These are phyloP conservation scores for Podargus strigoides DNA, from an alignment of 2,797 vertebrate genomes.

Conservation along the genomic window DNA sequence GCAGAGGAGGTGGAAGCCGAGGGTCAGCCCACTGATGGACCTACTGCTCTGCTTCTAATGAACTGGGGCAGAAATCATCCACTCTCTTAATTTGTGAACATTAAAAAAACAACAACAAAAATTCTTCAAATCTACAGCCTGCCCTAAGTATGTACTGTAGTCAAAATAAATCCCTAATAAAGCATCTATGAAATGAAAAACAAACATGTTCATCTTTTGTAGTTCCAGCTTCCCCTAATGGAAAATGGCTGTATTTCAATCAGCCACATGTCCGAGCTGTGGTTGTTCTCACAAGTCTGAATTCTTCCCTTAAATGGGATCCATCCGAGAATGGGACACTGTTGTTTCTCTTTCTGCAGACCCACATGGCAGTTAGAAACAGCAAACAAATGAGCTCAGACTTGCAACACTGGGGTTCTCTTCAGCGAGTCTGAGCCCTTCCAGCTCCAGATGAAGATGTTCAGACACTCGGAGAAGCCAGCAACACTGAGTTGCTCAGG, in stretches of 20 bases:
- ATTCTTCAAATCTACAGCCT: neutral
- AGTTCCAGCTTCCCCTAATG: conserved; percentile 31
- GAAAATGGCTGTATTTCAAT: conserved; percentile 45
- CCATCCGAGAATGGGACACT: neutral
- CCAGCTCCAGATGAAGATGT: neutral
- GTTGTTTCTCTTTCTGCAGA: conserved; percentile 24
- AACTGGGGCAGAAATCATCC: neutral
- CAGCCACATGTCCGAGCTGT: neutral
- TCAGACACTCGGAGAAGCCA: neutral
- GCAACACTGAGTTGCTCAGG: neutral
- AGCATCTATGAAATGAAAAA: conserved; percentile 51
- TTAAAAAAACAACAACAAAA: conserved; percentile 2
- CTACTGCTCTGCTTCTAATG: neutral
- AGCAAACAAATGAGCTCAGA: neutral
- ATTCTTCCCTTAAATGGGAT: conserved; percentile 50
- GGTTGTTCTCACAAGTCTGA: conserved; percentile 6
- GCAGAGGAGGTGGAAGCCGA: neutral
- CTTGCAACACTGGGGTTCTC: neutral
- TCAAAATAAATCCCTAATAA: conserved; percentile 54
- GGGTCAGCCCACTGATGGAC: neutral
- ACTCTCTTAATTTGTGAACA: neutral
- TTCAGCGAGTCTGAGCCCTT: neutral
- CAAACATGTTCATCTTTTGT: conserved; percentile 45
- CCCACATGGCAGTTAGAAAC: conserved; percentile 19
- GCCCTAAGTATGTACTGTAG: conserved; percentile 6